phyloP scores from a whole-genome alignment of 1,140 invertebrate genomes.

The Melitaea cinxia region DNA sequence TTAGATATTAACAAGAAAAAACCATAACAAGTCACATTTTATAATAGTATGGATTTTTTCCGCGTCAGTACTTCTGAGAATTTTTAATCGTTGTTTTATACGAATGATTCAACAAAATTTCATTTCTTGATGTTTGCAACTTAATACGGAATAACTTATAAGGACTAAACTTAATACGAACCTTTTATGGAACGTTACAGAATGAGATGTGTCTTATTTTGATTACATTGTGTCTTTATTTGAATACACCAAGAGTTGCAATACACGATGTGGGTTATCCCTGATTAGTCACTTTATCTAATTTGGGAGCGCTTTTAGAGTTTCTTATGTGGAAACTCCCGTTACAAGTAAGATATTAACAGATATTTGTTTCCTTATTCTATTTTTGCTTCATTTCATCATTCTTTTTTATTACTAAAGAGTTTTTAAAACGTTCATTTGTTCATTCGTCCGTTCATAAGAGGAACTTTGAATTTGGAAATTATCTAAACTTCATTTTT shows the following conservation, averaged over 20 bases:
- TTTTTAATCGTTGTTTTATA: neutral
- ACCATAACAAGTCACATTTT: neutral
- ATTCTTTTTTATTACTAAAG: no score
- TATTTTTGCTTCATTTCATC: no score
- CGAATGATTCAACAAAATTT: neutral
- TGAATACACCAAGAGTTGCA: no score
- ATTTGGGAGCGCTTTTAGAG: neutral
- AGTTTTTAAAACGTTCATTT: no score
- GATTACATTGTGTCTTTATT: neutral
- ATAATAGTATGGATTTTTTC: neutral
- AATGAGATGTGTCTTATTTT: neutral
- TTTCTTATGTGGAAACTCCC: neutral
- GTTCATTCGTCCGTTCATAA: no score
- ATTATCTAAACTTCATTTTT: no score
- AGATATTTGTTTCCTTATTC: no score
- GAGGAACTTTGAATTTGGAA: no score
- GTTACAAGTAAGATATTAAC: no score
- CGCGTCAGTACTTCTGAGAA: neutral
- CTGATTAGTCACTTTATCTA: neutral
- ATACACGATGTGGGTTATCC: neutral
- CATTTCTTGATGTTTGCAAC: neutral
- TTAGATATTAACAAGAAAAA: neutral
- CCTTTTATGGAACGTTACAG: neutral
- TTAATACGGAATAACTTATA: conserved; percentile 4
- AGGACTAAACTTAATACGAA: conserved; percentile 4